phyloP scores from a whole-genome alignment of 2,888 invertebrate genomes.

The Habroteleia sp. region DNA sequence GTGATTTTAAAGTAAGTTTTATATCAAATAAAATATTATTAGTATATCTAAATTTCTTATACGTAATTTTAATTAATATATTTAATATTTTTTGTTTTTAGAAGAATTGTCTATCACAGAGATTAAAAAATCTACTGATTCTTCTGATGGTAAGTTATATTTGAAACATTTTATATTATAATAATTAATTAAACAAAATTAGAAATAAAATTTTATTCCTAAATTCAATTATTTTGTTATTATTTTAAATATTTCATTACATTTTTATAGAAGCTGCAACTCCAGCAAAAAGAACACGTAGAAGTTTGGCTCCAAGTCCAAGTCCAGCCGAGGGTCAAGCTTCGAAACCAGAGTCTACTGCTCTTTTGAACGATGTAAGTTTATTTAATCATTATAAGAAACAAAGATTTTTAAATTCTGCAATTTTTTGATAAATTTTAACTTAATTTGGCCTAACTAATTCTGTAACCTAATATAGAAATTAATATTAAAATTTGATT shows the following conservation, averaged over 20 bases:
- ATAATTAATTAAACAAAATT: not conserved
- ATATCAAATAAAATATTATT: conserved; percentile 2
- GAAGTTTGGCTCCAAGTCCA: conserved; percentile 79
- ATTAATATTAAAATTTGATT: too few species aligned
- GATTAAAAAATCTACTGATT: conserved; percentile 74
- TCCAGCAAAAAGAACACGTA: conserved; percentile 75
- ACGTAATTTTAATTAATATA: too few species aligned
- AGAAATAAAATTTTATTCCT: not conserved
- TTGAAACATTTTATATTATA: not conserved
- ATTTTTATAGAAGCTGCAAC: conserved; percentile 69
- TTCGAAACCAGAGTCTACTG: conserved; percentile 80
- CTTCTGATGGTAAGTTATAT: conserved; percentile 74
- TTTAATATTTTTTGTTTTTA: conserved; percentile 62
- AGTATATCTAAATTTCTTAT: not conserved
- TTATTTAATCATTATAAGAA: too few species aligned
- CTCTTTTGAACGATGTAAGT: conserved; percentile 65
- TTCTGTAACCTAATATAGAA: too few species aligned
- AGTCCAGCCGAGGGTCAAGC: conserved; percentile 80
- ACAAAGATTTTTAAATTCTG: too few species aligned
- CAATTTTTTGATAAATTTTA: too few species aligned
- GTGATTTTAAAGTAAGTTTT: conserved; percentile 13
- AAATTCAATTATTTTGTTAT: not conserved
- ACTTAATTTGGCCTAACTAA: too few species aligned
- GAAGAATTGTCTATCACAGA: conserved; percentile 73
- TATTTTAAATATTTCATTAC: too few species aligned